Percentiles rank a stretch among this genome's conserved stretches.
Conservation (phyloP, 1,140 invertebrate species). For the Tenebrio molitor region DNA sequence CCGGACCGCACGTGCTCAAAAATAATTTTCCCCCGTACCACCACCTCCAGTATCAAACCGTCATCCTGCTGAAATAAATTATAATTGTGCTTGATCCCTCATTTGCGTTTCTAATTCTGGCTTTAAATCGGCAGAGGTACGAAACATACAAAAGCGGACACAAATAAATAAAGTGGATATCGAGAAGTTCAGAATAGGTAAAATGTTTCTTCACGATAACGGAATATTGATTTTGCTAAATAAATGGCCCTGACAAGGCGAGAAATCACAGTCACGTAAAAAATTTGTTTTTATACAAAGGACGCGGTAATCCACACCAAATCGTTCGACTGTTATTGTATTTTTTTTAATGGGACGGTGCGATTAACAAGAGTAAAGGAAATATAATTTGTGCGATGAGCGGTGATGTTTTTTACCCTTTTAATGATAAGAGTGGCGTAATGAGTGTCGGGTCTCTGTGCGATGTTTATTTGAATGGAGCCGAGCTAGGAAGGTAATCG, state of each 20-base stretch:
- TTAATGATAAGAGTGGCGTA: background rate
- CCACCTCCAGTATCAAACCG: background rate
- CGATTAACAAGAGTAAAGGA: too few species aligned
- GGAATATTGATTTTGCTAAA: conserved; percentile 36
- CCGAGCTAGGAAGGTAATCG: conserved; percentile 44
- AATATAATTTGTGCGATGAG: too few species aligned
- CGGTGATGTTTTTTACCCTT: background rate
- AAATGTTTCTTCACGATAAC: conserved; percentile 10
- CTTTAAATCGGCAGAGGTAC: background rate
- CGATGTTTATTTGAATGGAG: conserved; percentile 25
- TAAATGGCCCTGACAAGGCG: conserved; percentile 14
- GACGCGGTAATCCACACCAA: background rate
- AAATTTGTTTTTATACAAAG: conserved; percentile 17
- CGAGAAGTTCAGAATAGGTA: background rate
- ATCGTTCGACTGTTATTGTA: too few species aligned
- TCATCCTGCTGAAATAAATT: background rate
- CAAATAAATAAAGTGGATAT: conserved; percentile 26
- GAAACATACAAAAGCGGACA: background rate
- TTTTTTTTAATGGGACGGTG: too few species aligned
- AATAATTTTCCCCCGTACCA: conserved; percentile 6
- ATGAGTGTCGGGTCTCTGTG: background rate
- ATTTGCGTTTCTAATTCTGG: conserved; percentile 16
- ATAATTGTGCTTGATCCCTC: background rate
- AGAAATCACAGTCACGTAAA: conserved; percentile 33
- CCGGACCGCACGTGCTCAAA: conserved; percentile 20